Evolutionary conservation across 2,888 invertebrate genomes (phyloP), one percentile per base, ranked within the genome.

Genomic region (Volucella zonaria): DNA sequence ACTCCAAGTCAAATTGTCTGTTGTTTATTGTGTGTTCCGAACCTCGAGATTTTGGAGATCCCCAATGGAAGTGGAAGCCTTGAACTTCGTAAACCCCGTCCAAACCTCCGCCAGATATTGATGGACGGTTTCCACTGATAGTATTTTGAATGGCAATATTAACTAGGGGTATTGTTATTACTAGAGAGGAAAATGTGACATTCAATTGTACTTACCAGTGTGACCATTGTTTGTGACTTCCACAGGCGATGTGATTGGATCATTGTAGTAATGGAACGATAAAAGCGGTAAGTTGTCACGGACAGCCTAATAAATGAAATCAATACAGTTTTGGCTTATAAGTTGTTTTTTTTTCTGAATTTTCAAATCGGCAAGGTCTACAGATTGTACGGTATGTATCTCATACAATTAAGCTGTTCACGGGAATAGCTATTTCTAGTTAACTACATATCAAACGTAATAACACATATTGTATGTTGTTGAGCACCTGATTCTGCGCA

Each of bases 211-310:
- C 87, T 87, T 73, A 90, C 91, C 88, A 87, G 95, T 95, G 89
- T 95, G 95, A n/a, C 95, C 95, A 88, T 94, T 95, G 87, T 96
- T 96, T 47, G 92, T 93, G 59, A 94, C 90, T 11, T 92, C 92
- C 9, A 95, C 89, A 0, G 94, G 94, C 8, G 93, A 93, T 1
- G 94, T 93, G 15, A 95, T 91, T 8, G 86, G 88, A 89, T 95
- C 93, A 88, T 95, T 95, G 90, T 95, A 95, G 1, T 94, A 94
- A 51, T 94, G 93, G 89, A 94, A 94, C 88, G 95, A 91, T 8
- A 95, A 93, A 0, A 95, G 95, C 68, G 95, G 87, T 52, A 90
- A 23, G 0, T 79, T 77, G 40, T 89, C 73, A 10, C 87, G 68
- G 38, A 89, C 79, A 3, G 86, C 83, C 88, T 88, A 15, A 10